Base-by-base conservation (phyloP, 2,797 vertebrate species). In the Gephyroberyx darwinii region DNA sequence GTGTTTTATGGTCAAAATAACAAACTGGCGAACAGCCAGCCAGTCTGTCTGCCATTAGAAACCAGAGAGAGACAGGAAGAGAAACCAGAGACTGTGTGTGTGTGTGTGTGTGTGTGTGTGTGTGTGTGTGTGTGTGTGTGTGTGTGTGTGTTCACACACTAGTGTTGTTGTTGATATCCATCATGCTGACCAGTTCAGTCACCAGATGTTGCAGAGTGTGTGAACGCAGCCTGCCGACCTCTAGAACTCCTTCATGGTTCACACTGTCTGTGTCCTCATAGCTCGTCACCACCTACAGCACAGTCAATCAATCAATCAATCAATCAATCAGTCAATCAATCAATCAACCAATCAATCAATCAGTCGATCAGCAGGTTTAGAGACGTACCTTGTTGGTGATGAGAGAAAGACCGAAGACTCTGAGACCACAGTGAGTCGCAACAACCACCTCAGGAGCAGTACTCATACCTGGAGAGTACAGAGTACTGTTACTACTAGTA, bases 401-500 rank as follows among this genome's bases (percentile, higher is more conserved):
- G 73, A 95, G 91, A 35, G 94, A 95, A 8, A 95, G 90, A 3
- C 94, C 94, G 0, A 95, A 95, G 39, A 95, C 93, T 53, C 81
- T 88, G 68, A 95, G 71, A 5, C 93, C 91, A 8, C 94, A 95
- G 86, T 95, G 94, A 50, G 79, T 86, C 0, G 94, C 94, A 17
- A 93, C 86, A 0, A 94, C 61, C 0, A 94, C 94, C 82, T 94
- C 94, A 1, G 94, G 90, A 6, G 90, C 92, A 0, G 94, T 95
- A 68, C 94, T 95, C 94, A 95, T 95, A 37, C 94, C 94, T 94
- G 80, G 5, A 51, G 8, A 39, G 64, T 35, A 66, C 41, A 53
- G 30, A 75, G 33, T 22, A 8, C 10, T 33, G 9, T 30, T 19
- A 48, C 19, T 16, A 17, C 62, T 12, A 60, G 35, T n/a, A n/a